A percentile compares a stretch with the other conserved stretches of the same genome.
phyloP scores from a whole-genome alignment of 2,113 vertebrate species.

The Rhinopomastus cyanomelas region DNA sequence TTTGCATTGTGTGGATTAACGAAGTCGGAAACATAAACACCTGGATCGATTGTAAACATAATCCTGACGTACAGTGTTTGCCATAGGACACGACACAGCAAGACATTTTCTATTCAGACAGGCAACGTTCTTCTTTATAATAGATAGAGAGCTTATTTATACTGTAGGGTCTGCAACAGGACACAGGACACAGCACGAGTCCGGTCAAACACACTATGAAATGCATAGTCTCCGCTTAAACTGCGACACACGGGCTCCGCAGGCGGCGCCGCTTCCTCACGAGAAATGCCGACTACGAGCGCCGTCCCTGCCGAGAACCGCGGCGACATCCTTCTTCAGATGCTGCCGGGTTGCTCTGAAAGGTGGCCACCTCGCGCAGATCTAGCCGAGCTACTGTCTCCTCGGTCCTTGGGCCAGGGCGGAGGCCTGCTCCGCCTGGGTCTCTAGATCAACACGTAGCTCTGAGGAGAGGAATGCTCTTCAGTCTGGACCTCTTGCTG shows the following conservation, averaged over 20 bases:
- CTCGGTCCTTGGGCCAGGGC: conserved; percentile 27
- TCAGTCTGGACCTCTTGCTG: conserved; percentile 77
- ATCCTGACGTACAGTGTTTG: conserved; percentile 87
- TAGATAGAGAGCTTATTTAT: conserved; percentile 91
- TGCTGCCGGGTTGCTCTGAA: conserved; percentile 73
- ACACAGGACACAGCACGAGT: conserved; percentile 87
- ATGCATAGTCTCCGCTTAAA: conserved; percentile 87
- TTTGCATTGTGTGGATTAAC: conserved; percentile 82
- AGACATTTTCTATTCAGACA: conserved; percentile 86
- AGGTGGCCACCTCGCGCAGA: conserved; percentile 89
- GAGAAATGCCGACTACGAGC: conserved; percentile 70
- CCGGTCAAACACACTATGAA: conserved; percentile 86
- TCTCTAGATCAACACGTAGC: conserved; percentile 84
- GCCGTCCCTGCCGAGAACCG: conserved; percentile 81
- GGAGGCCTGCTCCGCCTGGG: conserved; percentile 81
- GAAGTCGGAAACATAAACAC: conserved; percentile 84
- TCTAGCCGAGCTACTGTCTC: conserved; percentile 50
- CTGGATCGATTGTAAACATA: conserved; percentile 90
- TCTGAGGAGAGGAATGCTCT: conserved; percentile 82
- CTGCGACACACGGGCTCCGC: conserved; percentile 70
- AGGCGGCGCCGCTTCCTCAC: conserved; percentile 78
- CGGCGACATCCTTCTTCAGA: conserved; percentile 70
- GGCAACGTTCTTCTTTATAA: conserved; percentile 81
- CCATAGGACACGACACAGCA: conserved; percentile 85
- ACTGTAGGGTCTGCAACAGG: conserved; percentile 89